Conservation (phyloP, 2,113 vertebrate genomes). For the Petrocephalus zakoni region DNA sequence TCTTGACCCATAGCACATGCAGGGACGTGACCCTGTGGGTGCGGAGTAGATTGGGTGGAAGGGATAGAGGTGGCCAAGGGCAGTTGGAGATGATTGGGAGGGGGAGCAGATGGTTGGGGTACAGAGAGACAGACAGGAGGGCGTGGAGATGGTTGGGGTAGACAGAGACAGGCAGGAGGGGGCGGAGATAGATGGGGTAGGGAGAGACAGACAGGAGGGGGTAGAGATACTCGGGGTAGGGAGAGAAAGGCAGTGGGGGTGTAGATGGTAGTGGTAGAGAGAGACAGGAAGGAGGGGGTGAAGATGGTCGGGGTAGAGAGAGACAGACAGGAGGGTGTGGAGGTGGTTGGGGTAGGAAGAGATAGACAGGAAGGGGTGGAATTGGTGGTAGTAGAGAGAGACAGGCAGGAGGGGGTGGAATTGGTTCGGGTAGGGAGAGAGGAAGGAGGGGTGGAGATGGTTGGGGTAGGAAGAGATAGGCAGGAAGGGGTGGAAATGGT, state of each 20-base stretch:
- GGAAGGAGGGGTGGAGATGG: neutral
- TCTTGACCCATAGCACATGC: neutral
- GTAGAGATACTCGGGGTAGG: neutral
- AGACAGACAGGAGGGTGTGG: too few relatives aligned
- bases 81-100: too few relatives aligned
- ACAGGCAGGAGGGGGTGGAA: neutral
- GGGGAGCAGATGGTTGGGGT: too few relatives aligned
- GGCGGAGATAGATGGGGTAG: neutral
- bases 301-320: too few relatives aligned
- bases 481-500: neutral
- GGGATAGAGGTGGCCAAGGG: neutral
- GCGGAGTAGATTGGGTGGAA: neutral
- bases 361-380: neutral
- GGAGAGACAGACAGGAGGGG: neutral
- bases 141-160: too few relatives aligned
- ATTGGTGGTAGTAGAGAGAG: neutral
- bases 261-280: too few relatives aligned
- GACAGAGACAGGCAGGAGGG: too few relatives aligned
- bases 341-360: too few relatives aligned
- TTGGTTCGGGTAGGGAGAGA: neutral
- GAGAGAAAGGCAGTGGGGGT: neutral
- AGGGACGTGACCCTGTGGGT: neutral
- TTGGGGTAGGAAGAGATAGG: neutral
- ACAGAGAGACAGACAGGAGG: too few relatives aligned
- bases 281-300: too few relatives aligned